Base-by-base conservation (phyloP, 2,113 vertebrate genomes). In the Corvus hawaiiensis region DNA sequence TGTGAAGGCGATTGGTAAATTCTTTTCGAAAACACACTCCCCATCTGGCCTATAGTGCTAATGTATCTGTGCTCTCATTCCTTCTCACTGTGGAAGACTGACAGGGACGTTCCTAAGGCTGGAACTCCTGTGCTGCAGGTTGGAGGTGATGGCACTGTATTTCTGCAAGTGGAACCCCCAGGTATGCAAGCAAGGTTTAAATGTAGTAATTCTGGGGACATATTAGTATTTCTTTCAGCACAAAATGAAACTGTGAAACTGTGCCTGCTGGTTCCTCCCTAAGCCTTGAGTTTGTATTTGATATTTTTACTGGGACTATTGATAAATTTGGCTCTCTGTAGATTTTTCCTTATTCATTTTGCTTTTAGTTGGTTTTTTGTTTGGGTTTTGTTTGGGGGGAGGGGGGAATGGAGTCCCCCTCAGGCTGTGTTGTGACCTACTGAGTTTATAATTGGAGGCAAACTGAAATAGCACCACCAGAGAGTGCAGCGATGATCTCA, bases 371-470 rank as follows among this genome's bases (percentile, higher is more conserved):
- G 11, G 1, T 3, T 49, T 85, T 49, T 58, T 56, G 15, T 27
- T 54, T 23, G 18, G 35, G 3, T 6, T 8, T 20, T 33, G 26
- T 46, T 9, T 11, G 2, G 2, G 4, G 7, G 3, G 9, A 1
- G 10, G 10, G 9, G 22, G 3, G 6, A 12, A 12, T 7, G 8
- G 11, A 13, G 43, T 44, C 17, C 7, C 46, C 2, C n/a, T 28
- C 11, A 2, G 56, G 66, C 39, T 92, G 6, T 68, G 15, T 58
- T 62, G 14, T 77, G 80, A 95, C 87, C 87, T 84, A 80, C 63
- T 92, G 81, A 84, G 78, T 79, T 84, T 94, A 61, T 91, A 91
- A 94, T 59, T 71, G 54, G 69, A 87, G 43, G 44, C 33, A 82
- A 73, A 87, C 52, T 1, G 20, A 94, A 97, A 91, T 68, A 95